phyloP scores from a whole-genome alignment of 1,140 invertebrate species.

The Gryon sp. region DNA sequence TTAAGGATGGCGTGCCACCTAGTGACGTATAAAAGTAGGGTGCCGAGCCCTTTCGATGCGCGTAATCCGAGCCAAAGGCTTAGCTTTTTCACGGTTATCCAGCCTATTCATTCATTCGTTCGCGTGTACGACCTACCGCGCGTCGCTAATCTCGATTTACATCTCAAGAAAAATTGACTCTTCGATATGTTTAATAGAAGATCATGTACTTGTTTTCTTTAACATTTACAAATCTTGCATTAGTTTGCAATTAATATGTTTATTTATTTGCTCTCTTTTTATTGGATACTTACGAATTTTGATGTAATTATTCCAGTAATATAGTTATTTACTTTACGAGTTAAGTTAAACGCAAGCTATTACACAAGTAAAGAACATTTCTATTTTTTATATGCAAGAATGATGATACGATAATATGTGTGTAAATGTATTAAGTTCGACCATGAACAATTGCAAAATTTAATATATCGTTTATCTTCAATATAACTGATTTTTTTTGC shows the following conservation, averaged over 20 bases:
- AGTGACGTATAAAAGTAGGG: slow-evolving; percentile 57
- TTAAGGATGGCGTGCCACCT: slow-evolving; percentile 68
- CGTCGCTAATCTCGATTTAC: slow-evolving; percentile 71
- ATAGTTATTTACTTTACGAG: too few relatives aligned
- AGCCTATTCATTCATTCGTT: slow-evolving; percentile 69
- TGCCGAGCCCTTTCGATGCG: slow-evolving; percentile 64
- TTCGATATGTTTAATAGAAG: slow-evolving; percentile 53
- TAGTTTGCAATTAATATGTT: slow-evolving; percentile 22
- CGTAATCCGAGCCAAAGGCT: slow-evolving; percentile 69
- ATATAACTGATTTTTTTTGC: too few relatives aligned
- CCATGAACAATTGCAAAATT: too few relatives aligned
- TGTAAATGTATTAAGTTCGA: too few relatives aligned
- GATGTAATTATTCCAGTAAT: too few relatives aligned
- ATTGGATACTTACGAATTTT: too few relatives aligned
- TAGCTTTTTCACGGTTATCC: slow-evolving; percentile 50
- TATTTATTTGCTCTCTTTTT: too few relatives aligned
- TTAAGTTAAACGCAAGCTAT: too few relatives aligned
- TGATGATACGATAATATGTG: too few relatives aligned
- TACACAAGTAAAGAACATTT: too few relatives aligned
- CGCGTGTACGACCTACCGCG: slow-evolving; percentile 70
- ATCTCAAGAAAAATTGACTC: slow-evolving; percentile 67
- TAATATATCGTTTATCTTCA: too few relatives aligned
- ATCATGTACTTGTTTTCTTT: slow-evolving; percentile 36
- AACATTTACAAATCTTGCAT: slow-evolving; percentile 3
- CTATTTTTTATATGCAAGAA: too few relatives aligned